Evolutionary conservation across 1,140 invertebrate species (phyloP).

Genomic region (Drosophila triauraria): DNA sequence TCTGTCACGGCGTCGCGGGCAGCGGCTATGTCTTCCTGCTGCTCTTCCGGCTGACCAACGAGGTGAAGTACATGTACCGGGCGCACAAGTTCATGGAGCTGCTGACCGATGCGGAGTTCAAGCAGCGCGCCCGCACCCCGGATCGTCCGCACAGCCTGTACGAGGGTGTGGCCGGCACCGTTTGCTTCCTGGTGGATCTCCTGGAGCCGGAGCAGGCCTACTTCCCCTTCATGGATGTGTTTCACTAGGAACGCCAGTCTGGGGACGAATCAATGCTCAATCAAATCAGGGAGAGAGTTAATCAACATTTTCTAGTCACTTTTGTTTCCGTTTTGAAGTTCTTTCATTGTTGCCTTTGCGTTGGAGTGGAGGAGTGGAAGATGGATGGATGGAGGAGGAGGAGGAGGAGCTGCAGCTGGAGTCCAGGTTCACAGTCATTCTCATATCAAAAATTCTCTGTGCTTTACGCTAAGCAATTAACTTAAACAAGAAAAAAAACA

Average conservation of each 20-base stretch:
- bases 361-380: not conserved
- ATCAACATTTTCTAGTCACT: slow-evolving; percentile 60
- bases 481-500: slow-evolving; percentile 22
- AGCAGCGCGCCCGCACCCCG: slow-evolving; percentile 89
- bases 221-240: slow-evolving; percentile 95
- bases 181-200: slow-evolving; percentile 93
- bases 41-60: slow-evolving; percentile 90
- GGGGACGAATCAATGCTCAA: slow-evolving; percentile 13
- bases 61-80: slow-evolving; percentile 90
- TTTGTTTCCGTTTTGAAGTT: slow-evolving; percentile 36
- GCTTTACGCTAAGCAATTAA: slow-evolving; percentile 82
- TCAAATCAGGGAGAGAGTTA: slow-evolving; percentile 59
- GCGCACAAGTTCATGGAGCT: slow-evolving; percentile 92
- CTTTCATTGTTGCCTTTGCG: slow-evolving; percentile 44
- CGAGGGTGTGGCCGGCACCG: slow-evolving; percentile 94
- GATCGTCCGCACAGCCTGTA: slow-evolving; percentile 94
- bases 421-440: slow-evolving; percentile 58
- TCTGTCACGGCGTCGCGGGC: slow-evolving; percentile 95
- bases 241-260: slow-evolving; percentile 77
- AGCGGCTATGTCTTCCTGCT: slow-evolving; percentile 94
- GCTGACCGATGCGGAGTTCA: slow-evolving; percentile 89
- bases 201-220: slow-evolving; percentile 89
- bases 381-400: not conserved
- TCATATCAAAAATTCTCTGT: slow-evolving; percentile 82
- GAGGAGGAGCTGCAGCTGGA: not conserved